phyloP scores from a whole-genome alignment of 2,888 invertebrate species.

The Idaea aversata region DNA sequence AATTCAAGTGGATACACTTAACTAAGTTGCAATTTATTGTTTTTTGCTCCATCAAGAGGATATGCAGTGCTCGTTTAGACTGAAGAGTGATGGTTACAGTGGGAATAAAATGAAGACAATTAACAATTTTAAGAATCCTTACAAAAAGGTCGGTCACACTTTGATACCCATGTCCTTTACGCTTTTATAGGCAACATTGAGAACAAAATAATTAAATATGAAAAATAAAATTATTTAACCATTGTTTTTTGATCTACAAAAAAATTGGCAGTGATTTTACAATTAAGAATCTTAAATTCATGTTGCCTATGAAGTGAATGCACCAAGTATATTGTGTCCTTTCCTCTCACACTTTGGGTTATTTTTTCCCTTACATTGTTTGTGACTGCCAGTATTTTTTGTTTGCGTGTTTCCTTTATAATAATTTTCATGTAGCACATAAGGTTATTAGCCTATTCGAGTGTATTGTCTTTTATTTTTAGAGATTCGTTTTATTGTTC shows the following conservation, averaged over 20 bases:
- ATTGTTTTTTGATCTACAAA: constrained; percentile 5
- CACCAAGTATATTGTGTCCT: constrained; percentile 46
- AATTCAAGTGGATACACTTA: not conserved
- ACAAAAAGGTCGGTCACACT: constrained; percentile 68
- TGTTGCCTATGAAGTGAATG: constrained; percentile 62
- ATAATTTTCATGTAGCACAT: constrained; percentile 9
- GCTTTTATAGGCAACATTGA: constrained; percentile 56
- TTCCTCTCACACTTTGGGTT: constrained; percentile 49
- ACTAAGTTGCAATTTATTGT: constrained; percentile 25
- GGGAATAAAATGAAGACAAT: constrained; percentile 74
- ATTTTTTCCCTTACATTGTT: constrained; percentile 59
- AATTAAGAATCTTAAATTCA: constrained; percentile 17
- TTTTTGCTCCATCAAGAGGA: constrained; percentile 70
- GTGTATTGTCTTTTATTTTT: constrained; percentile 5
- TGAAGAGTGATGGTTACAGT: constrained; percentile 66
- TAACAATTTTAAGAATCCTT: constrained; percentile 72
- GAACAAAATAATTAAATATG: constrained; percentile 3
- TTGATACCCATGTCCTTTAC: constrained; percentile 33
- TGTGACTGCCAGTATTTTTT: constrained; percentile 22
- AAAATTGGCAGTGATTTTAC: constrained; percentile 7
- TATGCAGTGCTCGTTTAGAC: constrained; percentile 75
- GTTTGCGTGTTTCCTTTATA: constrained; percentile 21
- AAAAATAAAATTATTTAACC: not conserved
- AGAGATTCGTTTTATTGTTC: not conserved
- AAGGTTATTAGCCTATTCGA: not conserved